Percentiles rank a stretch among this genome's conserved stretches.
phyloP scores from a whole-genome alignment of 1,140 invertebrate species.

The Microplitis mediator region DNA sequence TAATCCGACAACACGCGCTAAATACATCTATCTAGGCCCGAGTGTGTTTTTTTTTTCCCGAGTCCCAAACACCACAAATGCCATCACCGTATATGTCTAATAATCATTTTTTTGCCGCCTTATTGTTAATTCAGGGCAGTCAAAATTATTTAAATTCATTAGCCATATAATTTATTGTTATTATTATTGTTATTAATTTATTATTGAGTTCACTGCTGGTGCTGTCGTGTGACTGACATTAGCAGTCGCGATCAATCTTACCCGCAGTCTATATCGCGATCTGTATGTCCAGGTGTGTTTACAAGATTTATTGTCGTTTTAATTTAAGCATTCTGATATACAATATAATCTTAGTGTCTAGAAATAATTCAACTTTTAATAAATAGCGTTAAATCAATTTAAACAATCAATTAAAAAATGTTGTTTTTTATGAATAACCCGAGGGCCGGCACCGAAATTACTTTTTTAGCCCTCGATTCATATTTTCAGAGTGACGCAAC shows the following conservation, averaged over 20 bases:
- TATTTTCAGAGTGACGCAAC: no score
- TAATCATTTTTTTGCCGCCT: no score
- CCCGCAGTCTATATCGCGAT: not conserved
- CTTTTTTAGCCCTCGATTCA: no score
- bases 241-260: no score
- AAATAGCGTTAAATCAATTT: no score
- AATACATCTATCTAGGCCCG: conserved; percentile 15
- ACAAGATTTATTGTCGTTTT: conserved; percentile 24
- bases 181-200: not conserved
- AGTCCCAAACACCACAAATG: not conserved
- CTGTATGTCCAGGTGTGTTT: conserved; percentile 27
- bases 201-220: no score
- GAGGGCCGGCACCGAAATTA: no score
- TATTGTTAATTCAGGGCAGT: not conserved
- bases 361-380: no score
- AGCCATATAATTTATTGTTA: not conserved
- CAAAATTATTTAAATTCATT: conserved; percentile 22
- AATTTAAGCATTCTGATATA: not conserved
- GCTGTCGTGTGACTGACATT: no score
- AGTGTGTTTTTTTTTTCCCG: conserved; percentile 25
- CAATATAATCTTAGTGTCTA: not conserved
- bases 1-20: conserved; percentile 28
- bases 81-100: no score
- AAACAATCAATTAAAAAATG: no score
- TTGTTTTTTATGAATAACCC: no score